Evolutionary conservation across 2,888 invertebrate genomes (phyloP), one percentile per base, ranked within the genome.

Genomic region (Zonitis immaculata): DNA sequence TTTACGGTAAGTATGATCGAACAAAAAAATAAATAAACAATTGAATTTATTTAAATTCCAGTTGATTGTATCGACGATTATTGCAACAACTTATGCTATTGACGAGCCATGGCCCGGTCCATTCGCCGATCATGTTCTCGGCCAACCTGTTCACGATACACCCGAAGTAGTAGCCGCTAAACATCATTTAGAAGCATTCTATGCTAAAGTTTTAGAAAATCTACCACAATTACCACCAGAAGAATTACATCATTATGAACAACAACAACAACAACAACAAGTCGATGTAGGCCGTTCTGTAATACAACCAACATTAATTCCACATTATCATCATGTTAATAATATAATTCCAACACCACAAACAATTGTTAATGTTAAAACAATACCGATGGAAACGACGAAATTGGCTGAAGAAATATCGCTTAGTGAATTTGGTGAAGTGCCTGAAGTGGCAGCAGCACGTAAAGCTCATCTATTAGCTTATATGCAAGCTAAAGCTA

Each of bases 361-460:
- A 42, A 20, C 46, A 32, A 12, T 12, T 14, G 16, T 25, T 2
- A 12, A 6, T 7, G 6, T 27, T 9, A 7, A 48, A 48, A 25
- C 43, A 39, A 20, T 42, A 18, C 9, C 44, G 9, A 47, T 32
- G 5, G 44, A 52, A 32, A 30, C 45, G n/a, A 16, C 27, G 3
- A 50, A 54, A 26, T 58, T 58, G 20, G 63, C 64, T 7, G 65
- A 63, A 49, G 63, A 65, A 7, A 60, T 66, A 14, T 63, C 66
- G 14, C 55, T 59, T 25, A 66, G 63, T 45, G 52, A 58, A n/a
- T 50, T 61, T 30, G 66, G 65, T 7, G 67, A 67, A 50, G 61
- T 62, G 18, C 67, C 66, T 4, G 68, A 68, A 56, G 68, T 70
- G 8, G 59, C 61, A 14, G 67, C 63, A 11, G 68, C 68, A 0